Conservation (phyloP, 2,797 vertebrate species). For the Rhyacichthys aspro region DNA sequence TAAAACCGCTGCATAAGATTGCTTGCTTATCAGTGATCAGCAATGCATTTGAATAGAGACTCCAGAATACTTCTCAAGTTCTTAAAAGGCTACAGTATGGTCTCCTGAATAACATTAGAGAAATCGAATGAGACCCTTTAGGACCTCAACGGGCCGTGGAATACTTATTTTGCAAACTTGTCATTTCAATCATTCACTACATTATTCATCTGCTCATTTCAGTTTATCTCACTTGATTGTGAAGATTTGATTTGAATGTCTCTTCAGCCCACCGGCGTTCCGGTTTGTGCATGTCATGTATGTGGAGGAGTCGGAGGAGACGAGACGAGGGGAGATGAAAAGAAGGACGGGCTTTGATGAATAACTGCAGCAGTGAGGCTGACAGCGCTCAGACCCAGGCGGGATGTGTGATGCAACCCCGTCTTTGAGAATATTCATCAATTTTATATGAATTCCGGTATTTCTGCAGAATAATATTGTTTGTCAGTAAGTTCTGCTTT, state of each 20-base stretch:
- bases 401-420: conserved; percentile 7
- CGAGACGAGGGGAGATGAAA: conserved; percentile 11
- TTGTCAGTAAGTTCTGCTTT: no score
- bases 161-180: conserved; percentile 12
- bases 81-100: not conserved
- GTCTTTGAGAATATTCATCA: not conserved
- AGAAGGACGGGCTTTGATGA: conserved; percentile 52
- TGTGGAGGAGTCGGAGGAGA: conserved; percentile 14
- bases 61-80: no score
- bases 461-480: not conserved
- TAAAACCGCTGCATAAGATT: no score
- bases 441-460: not conserved
- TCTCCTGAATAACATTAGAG: conserved; percentile 31
- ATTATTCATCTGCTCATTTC: conserved; percentile 7
- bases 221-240: conserved; percentile 3
- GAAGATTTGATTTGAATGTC: not conserved
- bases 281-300: conserved; percentile 5
- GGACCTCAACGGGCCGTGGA: not conserved
- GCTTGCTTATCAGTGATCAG: no score
- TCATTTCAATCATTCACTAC: conserved; percentile 1
- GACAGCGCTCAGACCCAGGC: conserved; percentile 40
- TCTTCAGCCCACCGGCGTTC: no score
- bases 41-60: no score
- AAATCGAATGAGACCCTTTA: conserved; percentile 12
- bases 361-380: conserved; percentile 63